Evolutionary conservation across 1,140 invertebrate genomes (phyloP).

Genomic region (Potamilus streckersoni): DNA sequence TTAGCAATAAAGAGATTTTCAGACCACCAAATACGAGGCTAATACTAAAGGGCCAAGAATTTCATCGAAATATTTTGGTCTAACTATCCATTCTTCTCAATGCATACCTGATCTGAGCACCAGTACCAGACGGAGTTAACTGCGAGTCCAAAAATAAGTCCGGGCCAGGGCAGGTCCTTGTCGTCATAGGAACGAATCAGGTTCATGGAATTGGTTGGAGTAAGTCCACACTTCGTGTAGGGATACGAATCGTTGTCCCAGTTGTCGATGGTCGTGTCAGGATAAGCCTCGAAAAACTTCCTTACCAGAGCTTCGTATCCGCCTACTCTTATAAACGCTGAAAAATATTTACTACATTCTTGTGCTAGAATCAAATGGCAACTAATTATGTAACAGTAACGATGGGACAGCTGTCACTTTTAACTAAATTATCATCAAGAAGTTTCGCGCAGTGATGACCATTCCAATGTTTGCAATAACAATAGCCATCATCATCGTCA

Average conservation of each 20-base stretch:
- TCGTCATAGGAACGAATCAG: slow-evolving; percentile 67
- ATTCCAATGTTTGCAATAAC: no score
- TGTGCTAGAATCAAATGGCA: no score
- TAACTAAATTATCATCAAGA: no score
- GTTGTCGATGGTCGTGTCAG: slow-evolving; percentile 54
- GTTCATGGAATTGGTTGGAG: slow-evolving; percentile 69
- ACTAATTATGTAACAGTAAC: no score
- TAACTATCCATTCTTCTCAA: no score
- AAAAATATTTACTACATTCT: neutral
- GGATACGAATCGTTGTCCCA: slow-evolving; percentile 46
- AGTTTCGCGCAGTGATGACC: no score
- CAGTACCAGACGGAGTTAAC: slow-evolving; percentile 74
- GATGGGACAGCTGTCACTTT: no score
- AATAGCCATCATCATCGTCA: no score
- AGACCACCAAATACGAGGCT: no score
- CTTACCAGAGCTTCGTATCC: slow-evolving; percentile 66
- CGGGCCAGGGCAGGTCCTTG: slow-evolving; percentile 72
- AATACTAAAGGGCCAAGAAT: no score
- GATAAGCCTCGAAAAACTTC: slow-evolving; percentile 66
- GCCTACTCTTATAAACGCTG: slow-evolving; percentile 71
- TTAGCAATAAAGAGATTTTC: no score
- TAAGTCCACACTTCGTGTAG: slow-evolving; percentile 66
- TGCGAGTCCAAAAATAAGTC: slow-evolving; percentile 72
- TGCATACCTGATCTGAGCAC: slow-evolving; percentile 73
- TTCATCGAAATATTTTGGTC: no score